phyloP scores from a whole-genome alignment of 2,797 vertebrate genomes.

The Pseudomugil gertrudae region DNA sequence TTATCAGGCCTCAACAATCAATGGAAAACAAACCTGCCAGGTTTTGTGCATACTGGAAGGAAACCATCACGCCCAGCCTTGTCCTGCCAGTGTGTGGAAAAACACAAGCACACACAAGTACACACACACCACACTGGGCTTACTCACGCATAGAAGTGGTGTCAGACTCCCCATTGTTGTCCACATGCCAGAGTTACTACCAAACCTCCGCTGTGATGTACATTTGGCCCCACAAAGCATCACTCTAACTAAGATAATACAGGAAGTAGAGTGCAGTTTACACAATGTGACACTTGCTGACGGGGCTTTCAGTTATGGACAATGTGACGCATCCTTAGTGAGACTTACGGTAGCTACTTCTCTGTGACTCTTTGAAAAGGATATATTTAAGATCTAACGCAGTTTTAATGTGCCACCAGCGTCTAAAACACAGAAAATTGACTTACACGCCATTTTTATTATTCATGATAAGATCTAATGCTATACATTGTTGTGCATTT shows the following conservation, averaged over 20 bases:
- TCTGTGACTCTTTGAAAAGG: constrained; percentile 9
- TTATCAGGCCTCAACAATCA: constrained; percentile 8
- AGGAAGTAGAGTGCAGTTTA: constrained; percentile 23
- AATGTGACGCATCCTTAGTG: constrained; percentile 15
- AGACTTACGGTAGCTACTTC: constrained; percentile 1
- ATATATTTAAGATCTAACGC: neutral
- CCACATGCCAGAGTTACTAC: constrained; percentile 52
- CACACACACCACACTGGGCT: constrained; percentile 56
- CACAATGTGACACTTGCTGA: constrained; percentile 16
- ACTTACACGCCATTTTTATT: neutral
- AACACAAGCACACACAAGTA: constrained; percentile 18
- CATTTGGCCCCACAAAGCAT: constrained; percentile 14
- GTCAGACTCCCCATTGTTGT: constrained; percentile 55
- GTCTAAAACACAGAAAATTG: constrained; percentile 3
- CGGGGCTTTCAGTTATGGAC: constrained; percentile 20
- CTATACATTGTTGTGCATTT: neutral
- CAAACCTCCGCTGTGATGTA: constrained; percentile 31
- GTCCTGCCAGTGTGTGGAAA: constrained; percentile 4
- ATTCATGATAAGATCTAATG: neutral
- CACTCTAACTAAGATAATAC: constrained; percentile 10
- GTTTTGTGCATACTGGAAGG: neutral
- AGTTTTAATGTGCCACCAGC: constrained; percentile 11
- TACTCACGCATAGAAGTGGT: constrained; percentile 62
- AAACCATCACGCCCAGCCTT: constrained; percentile 5
- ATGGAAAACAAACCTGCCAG: constrained; percentile 10